A percentile compares a stretch with the other conserved stretches of the same genome.
Evolutionary conservation across 2,797 vertebrate genomes (phyloP).

Genomic region (Caiman crocodilus): DNA sequence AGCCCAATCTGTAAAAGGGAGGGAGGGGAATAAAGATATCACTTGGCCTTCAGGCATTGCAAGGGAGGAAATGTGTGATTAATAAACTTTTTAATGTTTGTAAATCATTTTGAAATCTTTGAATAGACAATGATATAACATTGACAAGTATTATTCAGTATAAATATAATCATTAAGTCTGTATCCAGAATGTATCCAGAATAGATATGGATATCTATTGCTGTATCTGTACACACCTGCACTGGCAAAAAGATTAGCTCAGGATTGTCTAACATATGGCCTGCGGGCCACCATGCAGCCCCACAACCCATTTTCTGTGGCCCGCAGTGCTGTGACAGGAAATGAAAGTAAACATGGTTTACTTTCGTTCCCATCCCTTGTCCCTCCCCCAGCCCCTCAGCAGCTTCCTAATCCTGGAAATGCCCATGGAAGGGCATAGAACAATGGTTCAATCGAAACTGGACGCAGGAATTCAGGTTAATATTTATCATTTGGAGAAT

Average conservation of each 20-base stretch:
- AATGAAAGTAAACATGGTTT: too few species aligned
- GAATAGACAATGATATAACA: not conserved
- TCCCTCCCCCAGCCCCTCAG: too few species aligned
- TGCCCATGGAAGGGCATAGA: too few species aligned
- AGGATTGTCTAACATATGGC: too few species aligned
- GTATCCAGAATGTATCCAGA: not conserved
- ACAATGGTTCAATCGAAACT: too few species aligned
- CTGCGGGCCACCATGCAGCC: too few species aligned
- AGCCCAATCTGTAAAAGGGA: not conserved
- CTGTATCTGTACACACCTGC: not conserved
- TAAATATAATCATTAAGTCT: not conserved
- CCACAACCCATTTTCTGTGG: too few species aligned
- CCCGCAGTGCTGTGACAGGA: too few species aligned
- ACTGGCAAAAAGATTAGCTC: not conserved
- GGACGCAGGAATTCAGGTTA: too few species aligned
- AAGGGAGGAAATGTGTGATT: not conserved
- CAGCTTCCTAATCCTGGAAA: too few species aligned
- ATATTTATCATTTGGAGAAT: too few species aligned
- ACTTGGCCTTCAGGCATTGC: not conserved
- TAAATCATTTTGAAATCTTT: not conserved
- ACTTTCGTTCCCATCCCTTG: too few species aligned
- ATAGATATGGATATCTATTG: not conserved
- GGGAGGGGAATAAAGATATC: not conserved
- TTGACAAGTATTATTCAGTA: not conserved
- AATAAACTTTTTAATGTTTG: not conserved